Evolutionary conservation across 1,140 invertebrate species (phyloP), one percentile per base, ranked within the genome.

Genomic region (Stegodyphus dumicola): DNA sequence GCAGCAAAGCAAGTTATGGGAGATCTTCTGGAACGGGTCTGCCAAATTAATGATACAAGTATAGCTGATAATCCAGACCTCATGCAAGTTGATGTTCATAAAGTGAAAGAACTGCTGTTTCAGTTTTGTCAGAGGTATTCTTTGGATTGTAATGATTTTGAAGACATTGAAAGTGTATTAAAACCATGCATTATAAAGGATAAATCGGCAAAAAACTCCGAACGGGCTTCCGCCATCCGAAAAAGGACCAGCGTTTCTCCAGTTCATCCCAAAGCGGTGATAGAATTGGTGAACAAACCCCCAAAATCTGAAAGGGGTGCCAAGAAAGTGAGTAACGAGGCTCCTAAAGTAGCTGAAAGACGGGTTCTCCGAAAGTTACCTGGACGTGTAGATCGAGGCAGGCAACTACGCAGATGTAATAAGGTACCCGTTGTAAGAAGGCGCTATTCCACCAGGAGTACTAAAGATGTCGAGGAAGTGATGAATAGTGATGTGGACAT

Each of bases 161-260:
- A 86, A 48, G 60, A 86, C 53, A 56, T 77, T 33, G 66, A 52
- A 13, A 17, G n/a, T 7, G 64, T 78, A n/a, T 49, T 86, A 18
- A 86, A 48, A 51, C 73, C 81, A 48, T 17, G 74, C 17, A 76
- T 85, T 7, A 18, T 77, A 49, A 33, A 54, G 56, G 66, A 76
- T 18, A 60, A 66, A 17, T 10, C 64, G 74, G 74, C 81, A 85
- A 85, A 85, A 85, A 85, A 85, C 81, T 85, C 74, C 48, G 73
- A 76, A 76, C 81, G 81, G 81, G 81, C 81, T 85, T 85, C 81
- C 81, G 81, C 81, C 81, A 76, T 85, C 81, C 81, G 73, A 67
- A 85, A 77, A 85, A 76, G 81, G 66, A 79, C 66, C 48, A 85
- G 53, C 66, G 52, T 49, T 54, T 54, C 53, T 49, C 74, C 81